Conservation (phyloP, 37 sponge, comb jelly and placozoan genomes). For the Geodia barretti region DNA sequence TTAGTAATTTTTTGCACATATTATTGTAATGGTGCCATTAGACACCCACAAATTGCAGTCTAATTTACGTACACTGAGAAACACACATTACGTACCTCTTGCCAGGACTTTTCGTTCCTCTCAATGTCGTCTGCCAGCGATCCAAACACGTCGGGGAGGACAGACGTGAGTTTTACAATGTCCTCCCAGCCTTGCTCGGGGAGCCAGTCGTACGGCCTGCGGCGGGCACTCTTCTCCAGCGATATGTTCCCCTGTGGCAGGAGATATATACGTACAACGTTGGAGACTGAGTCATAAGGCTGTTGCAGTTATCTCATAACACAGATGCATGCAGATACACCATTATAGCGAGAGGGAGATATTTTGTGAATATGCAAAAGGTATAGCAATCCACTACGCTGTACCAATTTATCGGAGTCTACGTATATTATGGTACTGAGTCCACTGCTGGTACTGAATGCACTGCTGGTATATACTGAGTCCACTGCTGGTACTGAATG, state of each 20-base stretch:
- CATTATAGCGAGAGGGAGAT: too few relatives aligned
- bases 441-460: too few relatives aligned
- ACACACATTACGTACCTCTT: constrained; percentile 54
- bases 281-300: too few relatives aligned
- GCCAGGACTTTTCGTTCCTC: constrained; percentile 83
- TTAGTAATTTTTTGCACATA: neutral
- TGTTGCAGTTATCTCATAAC: too few relatives aligned
- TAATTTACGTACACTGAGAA: neutral
- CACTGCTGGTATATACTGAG: too few relatives aligned
- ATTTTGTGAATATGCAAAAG: too few relatives aligned
- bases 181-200: constrained; percentile 99
- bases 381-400: too few relatives aligned
- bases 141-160: constrained; percentile 81
- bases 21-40: neutral
- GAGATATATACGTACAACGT: too few relatives aligned
- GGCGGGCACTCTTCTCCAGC: constrained; percentile 89
- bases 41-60: neutral
- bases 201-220: constrained; percentile 93
- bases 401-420: too few relatives aligned
- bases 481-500: too few relatives aligned
- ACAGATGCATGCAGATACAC: too few relatives aligned
- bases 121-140: constrained; percentile 90
- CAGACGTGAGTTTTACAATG: constrained; percentile 75
- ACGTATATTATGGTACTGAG: too few relatives aligned
- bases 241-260: constrained; percentile 96